Percentiles rank a stretch among this genome's conserved stretches.
Conservation (phyloP, 2,113 vertebrate genomes). For the Toxostoma redivivum region DNA sequence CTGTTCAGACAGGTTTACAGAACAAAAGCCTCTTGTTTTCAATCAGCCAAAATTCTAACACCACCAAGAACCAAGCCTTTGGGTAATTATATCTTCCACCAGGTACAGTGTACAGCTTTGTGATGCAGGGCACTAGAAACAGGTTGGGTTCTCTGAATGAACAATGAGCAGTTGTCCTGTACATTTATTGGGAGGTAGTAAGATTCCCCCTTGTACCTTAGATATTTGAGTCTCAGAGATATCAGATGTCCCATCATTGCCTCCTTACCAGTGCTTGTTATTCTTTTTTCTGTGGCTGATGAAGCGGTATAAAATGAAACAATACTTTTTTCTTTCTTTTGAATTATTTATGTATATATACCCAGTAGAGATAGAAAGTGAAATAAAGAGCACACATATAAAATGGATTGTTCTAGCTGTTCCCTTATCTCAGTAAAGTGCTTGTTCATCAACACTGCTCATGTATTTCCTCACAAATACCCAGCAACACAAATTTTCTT, state of each 20-base stretch:
- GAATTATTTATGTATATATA: not conserved
- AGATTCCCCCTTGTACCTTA: not conserved
- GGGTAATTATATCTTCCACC: not conserved
- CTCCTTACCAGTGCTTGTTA: not conserved
- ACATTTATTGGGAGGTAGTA: not conserved
- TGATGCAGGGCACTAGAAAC: not conserved
- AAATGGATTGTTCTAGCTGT: not conserved
- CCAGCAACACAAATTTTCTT: not conserved
- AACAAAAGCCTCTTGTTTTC: constrained; percentile 6
- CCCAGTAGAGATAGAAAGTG: not conserved
- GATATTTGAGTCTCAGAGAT: not conserved
- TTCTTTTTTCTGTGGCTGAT: not conserved
- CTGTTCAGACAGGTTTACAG: not conserved
- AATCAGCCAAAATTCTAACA: not conserved
- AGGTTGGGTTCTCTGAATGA: not conserved
- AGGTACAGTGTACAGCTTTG: not conserved
- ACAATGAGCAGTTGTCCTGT: not conserved
- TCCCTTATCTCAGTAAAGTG: not conserved
- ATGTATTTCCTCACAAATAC: not conserved
- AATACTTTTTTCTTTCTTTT: not conserved
- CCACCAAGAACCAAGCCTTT: not conserved
- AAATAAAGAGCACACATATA: not conserved
- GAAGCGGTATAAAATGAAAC: not conserved
- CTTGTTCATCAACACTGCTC: not conserved
- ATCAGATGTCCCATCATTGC: not conserved